Evolutionary conservation across 2,888 invertebrate genomes (phyloP), one percentile per base, ranked within the genome.

Genomic region (Plutella xylostella): DNA sequence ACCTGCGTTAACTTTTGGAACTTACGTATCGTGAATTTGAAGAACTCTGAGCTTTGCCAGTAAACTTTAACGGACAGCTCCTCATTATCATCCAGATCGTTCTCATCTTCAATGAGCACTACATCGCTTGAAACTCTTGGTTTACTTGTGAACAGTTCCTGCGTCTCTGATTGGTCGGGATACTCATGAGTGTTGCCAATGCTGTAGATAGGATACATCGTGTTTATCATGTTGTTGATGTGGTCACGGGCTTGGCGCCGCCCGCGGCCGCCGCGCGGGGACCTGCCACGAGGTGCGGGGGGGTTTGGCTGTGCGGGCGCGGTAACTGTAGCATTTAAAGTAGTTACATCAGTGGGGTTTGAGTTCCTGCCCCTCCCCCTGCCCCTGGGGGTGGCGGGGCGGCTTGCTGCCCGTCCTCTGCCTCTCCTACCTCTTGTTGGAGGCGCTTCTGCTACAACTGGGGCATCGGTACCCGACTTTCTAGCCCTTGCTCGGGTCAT

Each of bases 31-130:
- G 55, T 65, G 43, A 85, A 85, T 47, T 68, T 73, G 21, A 68
- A 56, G 12, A 68, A 59, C n/a, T 83, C 78, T 0, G 60, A 52
- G 45, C 60, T 80, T 44, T 72, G 72, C 85, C 85, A 85, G 41
- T 71, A 69, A 0, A 85, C 79, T 68, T 83, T 84, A 0, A 85
- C 72, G 0, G 79, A 76, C 30, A 83, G 41, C 50, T 77, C 78
- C 49, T 84, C 80, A 2, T 82, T 80, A 3, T 78, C 74, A 19
- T 68, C 67, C 4, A 64, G 21, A 2, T 72, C 67, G n/a, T 53
- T 48, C 1, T 68, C 62, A 7, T 58, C 55, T 1, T 50, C 55
- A 4, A 65, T 9, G 1, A 60, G 19, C 1, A 69, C 47, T 11
- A 34, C 43, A 0, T 62, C 55, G 12, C 62, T 53, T 28, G n/a